A percentile compares a stretch with the other conserved stretches of the same genome.
phyloP scores from a whole-genome alignment of 2,797 vertebrate genomes.

The Crenichthys baileyi region DNA sequence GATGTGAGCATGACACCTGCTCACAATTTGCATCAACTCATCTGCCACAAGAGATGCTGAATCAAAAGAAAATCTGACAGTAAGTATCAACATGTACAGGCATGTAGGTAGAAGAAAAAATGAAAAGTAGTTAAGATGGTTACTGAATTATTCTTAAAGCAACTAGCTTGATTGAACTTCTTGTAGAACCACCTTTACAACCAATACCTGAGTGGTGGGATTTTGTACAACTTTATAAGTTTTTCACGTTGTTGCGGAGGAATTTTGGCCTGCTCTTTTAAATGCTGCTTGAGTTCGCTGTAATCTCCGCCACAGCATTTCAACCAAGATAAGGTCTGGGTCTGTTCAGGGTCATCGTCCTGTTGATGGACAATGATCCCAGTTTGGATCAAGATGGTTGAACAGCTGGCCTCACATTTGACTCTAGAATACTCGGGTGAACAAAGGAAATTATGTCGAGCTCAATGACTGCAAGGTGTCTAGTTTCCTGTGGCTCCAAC shows the following conservation, averaged over 20 bases:
- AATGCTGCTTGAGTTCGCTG: too few relatives aligned
- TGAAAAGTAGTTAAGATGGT: background rate
- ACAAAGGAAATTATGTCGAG: too few relatives aligned
- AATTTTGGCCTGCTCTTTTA: too few relatives aligned
- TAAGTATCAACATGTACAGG: background rate
- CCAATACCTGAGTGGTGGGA: background rate
- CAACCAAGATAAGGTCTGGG: background rate
- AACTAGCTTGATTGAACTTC: slow-evolving; percentile 2
- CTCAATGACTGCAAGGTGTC: too few relatives aligned
- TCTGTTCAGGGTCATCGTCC: too few relatives aligned
- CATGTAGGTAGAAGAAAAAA: background rate
- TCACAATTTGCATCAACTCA: slow-evolving; percentile 41
- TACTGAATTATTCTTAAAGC: slow-evolving; percentile 3
- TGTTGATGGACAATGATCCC: too few relatives aligned
- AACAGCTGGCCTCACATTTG: too few relatives aligned
- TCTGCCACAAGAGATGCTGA: slow-evolving; percentile 12
- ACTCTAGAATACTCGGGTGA: too few relatives aligned
- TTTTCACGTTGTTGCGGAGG: background rate
- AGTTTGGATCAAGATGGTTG: background rate
- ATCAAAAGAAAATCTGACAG: background rate
- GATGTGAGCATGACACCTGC: slow-evolving; percentile 45
- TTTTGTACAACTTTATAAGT: background rate
- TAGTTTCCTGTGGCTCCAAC: too few relatives aligned
- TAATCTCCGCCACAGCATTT: background rate
- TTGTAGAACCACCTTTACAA: too few relatives aligned